These are phyloP conservation scores for Melinopterus prodromus DNA, from an alignment of 2,888 invertebrate species.

Conservation along the genomic window DNA sequence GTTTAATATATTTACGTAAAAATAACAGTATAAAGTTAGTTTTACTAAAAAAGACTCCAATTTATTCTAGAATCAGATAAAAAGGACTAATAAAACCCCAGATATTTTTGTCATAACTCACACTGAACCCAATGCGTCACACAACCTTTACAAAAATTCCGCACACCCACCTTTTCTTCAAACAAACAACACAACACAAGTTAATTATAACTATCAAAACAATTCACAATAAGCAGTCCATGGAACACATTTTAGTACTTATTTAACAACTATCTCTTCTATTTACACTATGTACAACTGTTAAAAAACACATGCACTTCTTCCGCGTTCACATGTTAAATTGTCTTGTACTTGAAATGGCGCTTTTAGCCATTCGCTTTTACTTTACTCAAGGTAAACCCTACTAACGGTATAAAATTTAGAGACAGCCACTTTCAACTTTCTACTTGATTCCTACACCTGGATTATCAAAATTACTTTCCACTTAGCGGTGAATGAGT, in stretches of 20 bases:
- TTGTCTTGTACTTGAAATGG: slow-evolving; percentile 7
- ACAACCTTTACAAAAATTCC: neutral
- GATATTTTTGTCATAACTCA: neutral
- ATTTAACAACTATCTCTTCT: neutral
- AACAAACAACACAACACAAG: neutral
- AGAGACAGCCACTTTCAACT: slow-evolving; percentile 27
- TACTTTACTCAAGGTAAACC: slow-evolving; percentile 47
- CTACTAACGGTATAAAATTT: slow-evolving; percentile 37
- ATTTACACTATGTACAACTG: slow-evolving; percentile 23
- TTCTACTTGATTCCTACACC: slow-evolving; percentile 6
- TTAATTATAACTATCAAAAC: neutral
- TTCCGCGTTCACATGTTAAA: neutral
- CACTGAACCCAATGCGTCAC: neutral
- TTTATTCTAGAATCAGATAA: no score
- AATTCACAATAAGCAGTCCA: neutral
- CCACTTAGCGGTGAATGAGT: neutral
- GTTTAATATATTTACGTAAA: no score
- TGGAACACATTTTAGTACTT: slow-evolving; percentile 10
- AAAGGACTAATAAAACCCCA: neutral
- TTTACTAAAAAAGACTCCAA: no score
- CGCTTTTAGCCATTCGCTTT: slow-evolving; percentile 39
- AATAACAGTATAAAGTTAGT: no score
- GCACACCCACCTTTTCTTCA: neutral
- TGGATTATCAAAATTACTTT: slow-evolving; percentile 30
- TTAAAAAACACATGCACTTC: neutral